These are phyloP conservation scores for Himalopsyche japonica DNA, from an alignment of 2,888 invertebrate genomes.

Conservation along the genomic window DNA sequence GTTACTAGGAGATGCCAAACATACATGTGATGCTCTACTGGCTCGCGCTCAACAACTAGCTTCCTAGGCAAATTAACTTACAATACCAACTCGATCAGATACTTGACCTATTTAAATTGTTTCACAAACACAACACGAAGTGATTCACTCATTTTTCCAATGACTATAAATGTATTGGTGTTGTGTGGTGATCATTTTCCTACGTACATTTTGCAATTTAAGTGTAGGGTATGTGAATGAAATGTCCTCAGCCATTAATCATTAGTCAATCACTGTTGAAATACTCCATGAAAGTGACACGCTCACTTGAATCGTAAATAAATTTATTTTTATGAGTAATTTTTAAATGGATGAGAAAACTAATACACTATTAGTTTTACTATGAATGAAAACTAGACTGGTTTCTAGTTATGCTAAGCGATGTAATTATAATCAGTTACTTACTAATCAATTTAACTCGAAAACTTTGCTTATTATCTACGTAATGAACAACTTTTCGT, in stretches of 20 bases:
- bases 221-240: background rate
- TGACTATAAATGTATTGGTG: background rate
- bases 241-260: background rate
- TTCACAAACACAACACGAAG: background rate
- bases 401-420: background rate
- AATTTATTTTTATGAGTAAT: background rate
- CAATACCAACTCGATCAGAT: background rate
- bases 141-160: background rate
- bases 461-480: background rate
- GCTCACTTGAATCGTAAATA: background rate
- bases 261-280: background rate
- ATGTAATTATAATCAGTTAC: background rate
- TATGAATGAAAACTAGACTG: background rate
- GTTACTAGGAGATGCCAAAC: conserved; percentile 90
- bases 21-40: conserved; percentile 83
- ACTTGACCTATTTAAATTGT: background rate
- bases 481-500: no score
- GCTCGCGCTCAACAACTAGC: conserved; percentile 56
- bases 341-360: background rate
- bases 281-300: background rate
- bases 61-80: background rate
- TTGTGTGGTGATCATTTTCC: background rate
- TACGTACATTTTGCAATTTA: background rate
- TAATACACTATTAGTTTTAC: background rate
- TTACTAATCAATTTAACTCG: background rate